These are phyloP conservation scores for Petroica traversi DNA, from an alignment of 2,113 vertebrate genomes.

Conservation along the genomic window DNA sequence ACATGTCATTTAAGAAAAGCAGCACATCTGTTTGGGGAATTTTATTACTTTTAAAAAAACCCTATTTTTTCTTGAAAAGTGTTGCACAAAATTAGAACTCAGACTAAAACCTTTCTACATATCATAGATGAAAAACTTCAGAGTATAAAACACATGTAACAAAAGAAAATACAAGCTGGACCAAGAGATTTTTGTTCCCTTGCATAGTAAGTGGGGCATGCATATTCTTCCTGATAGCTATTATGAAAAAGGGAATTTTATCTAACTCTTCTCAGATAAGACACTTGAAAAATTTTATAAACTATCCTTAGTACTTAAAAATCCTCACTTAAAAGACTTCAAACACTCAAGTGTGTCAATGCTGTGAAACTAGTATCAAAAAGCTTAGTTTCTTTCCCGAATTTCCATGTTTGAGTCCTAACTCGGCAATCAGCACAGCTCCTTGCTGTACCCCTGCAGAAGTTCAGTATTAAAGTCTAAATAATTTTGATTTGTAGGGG, in stretches of 20 bases:
- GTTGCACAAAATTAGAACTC: not conserved
- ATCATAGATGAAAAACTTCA: not conserved
- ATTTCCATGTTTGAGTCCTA: not conserved
- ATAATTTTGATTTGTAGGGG: rapidly evolving
- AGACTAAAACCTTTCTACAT: not conserved
- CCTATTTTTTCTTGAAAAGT: not conserved
- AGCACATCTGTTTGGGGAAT: rapidly evolving
- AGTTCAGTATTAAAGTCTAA: not conserved
- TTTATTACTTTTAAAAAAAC: not conserved
- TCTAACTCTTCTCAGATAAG: not conserved
- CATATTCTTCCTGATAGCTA: not conserved
- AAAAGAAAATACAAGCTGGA: not conserved
- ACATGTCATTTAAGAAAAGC: not conserved
- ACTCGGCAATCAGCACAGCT: not conserved
- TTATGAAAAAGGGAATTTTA: not conserved
- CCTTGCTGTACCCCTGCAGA: not conserved
- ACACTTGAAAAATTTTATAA: not conserved
- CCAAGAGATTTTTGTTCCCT: not conserved
- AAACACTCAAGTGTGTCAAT: not conserved
- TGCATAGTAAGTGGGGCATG: not conserved
- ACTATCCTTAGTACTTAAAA: not conserved
- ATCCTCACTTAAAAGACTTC: not conserved
- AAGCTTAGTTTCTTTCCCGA: not conserved
- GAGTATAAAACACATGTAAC: not conserved
- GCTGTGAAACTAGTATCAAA: not conserved